Evolutionary conservation across 2,113 vertebrate species (phyloP), one percentile per base, ranked within the genome.

Genomic region (Steatornis caripensis): DNA sequence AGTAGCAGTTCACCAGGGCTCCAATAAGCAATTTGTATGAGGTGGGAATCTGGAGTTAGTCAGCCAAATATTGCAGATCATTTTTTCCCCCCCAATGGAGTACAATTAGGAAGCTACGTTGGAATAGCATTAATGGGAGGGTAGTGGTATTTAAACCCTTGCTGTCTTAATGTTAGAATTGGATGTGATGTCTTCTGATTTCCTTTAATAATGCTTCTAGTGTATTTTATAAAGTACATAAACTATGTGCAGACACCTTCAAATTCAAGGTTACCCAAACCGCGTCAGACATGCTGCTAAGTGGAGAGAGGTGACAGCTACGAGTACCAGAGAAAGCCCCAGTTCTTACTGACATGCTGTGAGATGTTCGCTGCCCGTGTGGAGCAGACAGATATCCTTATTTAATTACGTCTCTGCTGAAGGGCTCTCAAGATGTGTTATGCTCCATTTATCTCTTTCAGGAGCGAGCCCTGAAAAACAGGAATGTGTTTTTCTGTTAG

Each of bases 341-440:
- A 1, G 17, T 45, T 82, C n/a, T 37, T 37, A 10, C 30, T 41
- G 58, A 30, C 0, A 0, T 83, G 57, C 24, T 24, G 17, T 43
- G 49, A 62, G 46, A 29, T 9, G 5, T 65, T 87, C 4, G 0
- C 39, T 88, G 57, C 80, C 36, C 0, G 0, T 0, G 0, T 20
- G 46, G 36, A 83, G 68, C 86, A 86, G 65, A 32, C 54, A 34
- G 66, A 74, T 46, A 60, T 12, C 64, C 29, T 45, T 30, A 27
- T 30, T 87, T 70, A 72, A 77, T 49, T 84, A 29, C 14, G 2
- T 83, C 54, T 86, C 66, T 80, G 45, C 62, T 77, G 51, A 90
- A 86, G 46, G 19, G 46, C 79, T 77, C 49, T 90, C 54, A 46
- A 12, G 60, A 45, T 37, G 23, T 22, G 32, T 75, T 91, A 55